Conservation (phyloP, 2,888 invertebrate genomes). For the Parapristionchus giblindavisi region DNA sequence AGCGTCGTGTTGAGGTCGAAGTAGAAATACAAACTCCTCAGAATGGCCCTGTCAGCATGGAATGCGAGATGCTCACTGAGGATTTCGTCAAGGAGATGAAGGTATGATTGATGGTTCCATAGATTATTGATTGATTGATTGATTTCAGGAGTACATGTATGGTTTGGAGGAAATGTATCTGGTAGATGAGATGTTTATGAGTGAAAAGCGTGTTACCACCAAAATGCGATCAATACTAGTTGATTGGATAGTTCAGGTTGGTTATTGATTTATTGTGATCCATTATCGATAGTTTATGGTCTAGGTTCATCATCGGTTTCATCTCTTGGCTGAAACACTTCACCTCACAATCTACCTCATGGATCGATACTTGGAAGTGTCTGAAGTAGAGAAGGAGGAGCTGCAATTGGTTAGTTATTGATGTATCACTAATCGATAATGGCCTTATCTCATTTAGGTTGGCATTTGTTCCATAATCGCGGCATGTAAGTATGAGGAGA, state of each 20-base stretch:
- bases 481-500: slow-evolving; percentile 94
- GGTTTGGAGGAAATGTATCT: slow-evolving; percentile 9
- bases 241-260: slow-evolving; percentile 83
- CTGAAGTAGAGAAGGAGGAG: slow-evolving; percentile 46
- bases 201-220: slow-evolving; percentile 75
- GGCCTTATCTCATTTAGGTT: not conserved
- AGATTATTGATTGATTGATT: not conserved
- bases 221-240: slow-evolving; percentile 88
- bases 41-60: slow-evolving; percentile 26
- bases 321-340: slow-evolving; percentile 85
- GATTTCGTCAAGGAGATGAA: slow-evolving; percentile 22
- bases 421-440: not conserved
- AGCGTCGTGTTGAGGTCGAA: not conserved
- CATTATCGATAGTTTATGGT: not conserved
- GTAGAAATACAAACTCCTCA: not conserved
- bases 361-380: slow-evolving; percentile 84
- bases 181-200: slow-evolving; percentile 43
- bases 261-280: not conserved
- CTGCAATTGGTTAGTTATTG: slow-evolving; percentile 48
- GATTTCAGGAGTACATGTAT: slow-evolving; percentile 9
- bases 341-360: slow-evolving; percentile 87
- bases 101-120: not conserved
- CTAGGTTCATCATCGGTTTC: slow-evolving; percentile 85
- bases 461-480: slow-evolving; percentile 77
- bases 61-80: slow-evolving; percentile 30